Evolutionary conservation across 92 coral and sea anemone species (phyloP), one percentile per base, ranked within the genome.

Genomic region (Scolanthus callimorphus): DNA sequence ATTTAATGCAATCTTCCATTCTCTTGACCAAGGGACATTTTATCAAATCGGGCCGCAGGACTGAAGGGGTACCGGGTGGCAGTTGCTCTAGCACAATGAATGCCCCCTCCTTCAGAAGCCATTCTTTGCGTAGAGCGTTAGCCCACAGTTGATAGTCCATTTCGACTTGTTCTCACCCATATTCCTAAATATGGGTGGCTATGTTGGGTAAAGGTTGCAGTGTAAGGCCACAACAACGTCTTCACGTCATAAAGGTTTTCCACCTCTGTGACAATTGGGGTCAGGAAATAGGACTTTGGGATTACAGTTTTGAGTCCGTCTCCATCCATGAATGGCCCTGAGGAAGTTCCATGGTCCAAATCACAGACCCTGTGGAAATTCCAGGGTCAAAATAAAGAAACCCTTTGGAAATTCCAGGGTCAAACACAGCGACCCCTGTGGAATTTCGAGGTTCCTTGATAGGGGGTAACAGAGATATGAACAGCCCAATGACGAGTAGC

Each of bases 101-200:
- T 3, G 63, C 63, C 11, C 50, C 49, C 1, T 55, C 72, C 13
- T 53, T 29, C 13, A 64, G 72, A 0, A 52, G 49, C 79, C 71
- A 62, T 44, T 72, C 63, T 20, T 72, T 72, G 24, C 20, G 31
- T 13, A 26, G 20, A 2, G 79, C 63, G 29, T 24, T 62, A 13
- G 72, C 72, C 79, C 79, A 62, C 49, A 61, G 61, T 11, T 63
- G 41, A 31, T 62, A 72, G 9, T 31, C 26, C 70, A 70, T 60
- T 25, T 70, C 70, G 9, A 61, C 62, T 27, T 72, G 55, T 0
- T 71, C 72, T 15, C 20, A 11, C 26, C 54, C 63, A 20, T 72
- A 61, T 1, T 39, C 27, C 49, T 62, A 52, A 17, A 62, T 63
- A 71, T 8, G 79, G 79, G 11, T 55, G 59, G 17, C 70, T 62